These are phyloP conservation scores for Atta texana DNA, from an alignment of 1,140 invertebrate genomes.

Conservation along the genomic window DNA sequence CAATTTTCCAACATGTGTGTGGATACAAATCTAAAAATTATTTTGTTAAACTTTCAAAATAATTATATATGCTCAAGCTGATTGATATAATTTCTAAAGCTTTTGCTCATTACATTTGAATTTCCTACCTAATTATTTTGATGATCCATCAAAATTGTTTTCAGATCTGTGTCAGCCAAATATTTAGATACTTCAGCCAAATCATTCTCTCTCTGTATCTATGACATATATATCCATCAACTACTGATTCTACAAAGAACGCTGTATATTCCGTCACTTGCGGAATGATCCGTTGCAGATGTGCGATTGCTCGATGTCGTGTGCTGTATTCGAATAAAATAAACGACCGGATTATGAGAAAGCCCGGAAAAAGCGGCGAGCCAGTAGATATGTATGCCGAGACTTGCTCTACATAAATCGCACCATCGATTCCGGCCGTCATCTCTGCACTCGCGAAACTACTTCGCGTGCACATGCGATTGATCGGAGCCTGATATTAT, in stretches of 20 bases:
- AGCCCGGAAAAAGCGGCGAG: not conserved
- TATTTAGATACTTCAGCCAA: too few relatives aligned
- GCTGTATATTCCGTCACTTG: not conserved
- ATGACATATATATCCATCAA: not conserved
- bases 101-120: too few relatives aligned
- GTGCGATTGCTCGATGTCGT: not conserved
- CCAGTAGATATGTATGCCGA: not conserved
- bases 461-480: conserved; percentile 4
- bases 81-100: too few relatives aligned
- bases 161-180: too few relatives aligned
- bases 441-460: not conserved
- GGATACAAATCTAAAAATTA: too few relatives aligned
- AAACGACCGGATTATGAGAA: conserved; percentile 15
- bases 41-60: too few relatives aligned
- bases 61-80: too few relatives aligned
- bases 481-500: conserved; percentile 62
- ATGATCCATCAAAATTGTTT: too few relatives aligned
- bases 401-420: not conserved
- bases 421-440: not conserved
- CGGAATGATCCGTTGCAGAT: not conserved
- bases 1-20: too few relatives aligned
- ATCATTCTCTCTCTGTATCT: not conserved
- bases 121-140: too few relatives aligned
- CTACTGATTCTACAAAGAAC: not conserved
- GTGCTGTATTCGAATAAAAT: conserved; percentile 11